phyloP scores from a whole-genome alignment of 2,797 vertebrate species.

The Aldrovandia affinis region DNA sequence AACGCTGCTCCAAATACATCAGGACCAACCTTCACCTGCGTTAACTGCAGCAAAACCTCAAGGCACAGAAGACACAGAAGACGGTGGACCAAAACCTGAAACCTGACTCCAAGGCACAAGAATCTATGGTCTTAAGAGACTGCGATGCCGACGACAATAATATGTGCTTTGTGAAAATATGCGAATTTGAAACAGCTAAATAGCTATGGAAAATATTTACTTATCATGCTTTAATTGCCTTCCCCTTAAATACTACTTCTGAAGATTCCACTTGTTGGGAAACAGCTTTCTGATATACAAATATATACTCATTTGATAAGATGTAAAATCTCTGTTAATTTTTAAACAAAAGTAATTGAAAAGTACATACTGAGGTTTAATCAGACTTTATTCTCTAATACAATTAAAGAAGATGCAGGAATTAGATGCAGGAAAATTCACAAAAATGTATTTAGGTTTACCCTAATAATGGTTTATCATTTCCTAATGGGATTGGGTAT shows the following conservation, averaged over 20 bases:
- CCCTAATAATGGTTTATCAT: too few relatives aligned
- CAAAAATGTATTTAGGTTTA: too few relatives aligned
- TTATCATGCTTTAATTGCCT: constrained; percentile 24
- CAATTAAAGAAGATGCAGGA: not conserved
- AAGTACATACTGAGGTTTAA: not conserved
- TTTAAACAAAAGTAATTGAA: not conserved
- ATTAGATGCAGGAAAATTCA: too few relatives aligned
- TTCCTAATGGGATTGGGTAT: too few relatives aligned
- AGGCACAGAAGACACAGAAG: too few relatives aligned
- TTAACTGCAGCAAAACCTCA: too few relatives aligned
- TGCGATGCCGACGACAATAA: too few relatives aligned
- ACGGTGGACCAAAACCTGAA: too few relatives aligned
- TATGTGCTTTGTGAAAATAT: not conserved
- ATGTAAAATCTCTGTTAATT: not conserved
- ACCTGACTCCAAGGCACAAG: too few relatives aligned
- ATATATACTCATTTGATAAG: not conserved
- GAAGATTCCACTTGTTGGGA: constrained; percentile 10
- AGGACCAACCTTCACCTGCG: too few relatives aligned
- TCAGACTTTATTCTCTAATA: not conserved
- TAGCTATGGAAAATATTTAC: not conserved
- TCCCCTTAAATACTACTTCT: constrained; percentile 27
- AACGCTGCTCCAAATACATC: too few relatives aligned
- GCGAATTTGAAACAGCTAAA: not conserved
- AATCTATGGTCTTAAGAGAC: too few relatives aligned
- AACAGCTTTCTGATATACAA: constrained; percentile 5